Conservation (phyloP, 2,888 invertebrate species). For the Tetanocera ferruginea region DNA sequence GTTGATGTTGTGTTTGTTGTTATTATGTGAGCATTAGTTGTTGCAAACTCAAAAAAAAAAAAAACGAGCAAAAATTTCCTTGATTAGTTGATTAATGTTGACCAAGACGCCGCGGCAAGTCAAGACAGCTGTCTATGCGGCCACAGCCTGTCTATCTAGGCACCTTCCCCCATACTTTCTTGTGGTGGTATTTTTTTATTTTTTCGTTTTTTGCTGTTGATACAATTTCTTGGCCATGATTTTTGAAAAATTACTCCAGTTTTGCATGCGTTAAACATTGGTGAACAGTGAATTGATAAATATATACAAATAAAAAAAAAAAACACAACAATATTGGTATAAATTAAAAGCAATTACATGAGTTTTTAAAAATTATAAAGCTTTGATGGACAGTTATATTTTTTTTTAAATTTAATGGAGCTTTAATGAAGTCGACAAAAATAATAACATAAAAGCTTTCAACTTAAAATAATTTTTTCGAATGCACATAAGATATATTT, state of each 20-base stretch:
- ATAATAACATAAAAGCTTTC: too few relatives aligned
- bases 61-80: slow-evolving; percentile 13
- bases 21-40: slow-evolving; percentile 30
- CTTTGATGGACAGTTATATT: too few relatives aligned
- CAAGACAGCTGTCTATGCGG: not conserved
- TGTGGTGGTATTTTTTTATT: not conserved
- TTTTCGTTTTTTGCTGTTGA: not conserved
- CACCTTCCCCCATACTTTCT: slow-evolving; percentile 5
- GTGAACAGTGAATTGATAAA: too few relatives aligned
- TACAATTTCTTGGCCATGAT: not conserved
- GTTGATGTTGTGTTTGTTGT: slow-evolving; percentile 26
- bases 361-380: too few relatives aligned
- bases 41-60: not conserved
- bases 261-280: slow-evolving; percentile 21
- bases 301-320: too few relatives aligned
- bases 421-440: too few relatives aligned
- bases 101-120: slow-evolving; percentile 27
- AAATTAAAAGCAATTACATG: too few relatives aligned
- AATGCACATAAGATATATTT: too few relatives aligned
- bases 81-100: slow-evolving; percentile 38
- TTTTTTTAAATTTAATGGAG: too few relatives aligned
- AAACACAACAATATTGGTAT: too few relatives aligned
- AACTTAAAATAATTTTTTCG: too few relatives aligned
- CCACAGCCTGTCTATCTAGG: not conserved
- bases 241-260: slow-evolving; percentile 16